Percentiles rank a stretch among this genome's conserved stretches.
Evolutionary conservation across 35 echinoderm and acorn worm genomes (phyloP).

Genomic region (Hemicentrotus pulcherrimus): DNA sequence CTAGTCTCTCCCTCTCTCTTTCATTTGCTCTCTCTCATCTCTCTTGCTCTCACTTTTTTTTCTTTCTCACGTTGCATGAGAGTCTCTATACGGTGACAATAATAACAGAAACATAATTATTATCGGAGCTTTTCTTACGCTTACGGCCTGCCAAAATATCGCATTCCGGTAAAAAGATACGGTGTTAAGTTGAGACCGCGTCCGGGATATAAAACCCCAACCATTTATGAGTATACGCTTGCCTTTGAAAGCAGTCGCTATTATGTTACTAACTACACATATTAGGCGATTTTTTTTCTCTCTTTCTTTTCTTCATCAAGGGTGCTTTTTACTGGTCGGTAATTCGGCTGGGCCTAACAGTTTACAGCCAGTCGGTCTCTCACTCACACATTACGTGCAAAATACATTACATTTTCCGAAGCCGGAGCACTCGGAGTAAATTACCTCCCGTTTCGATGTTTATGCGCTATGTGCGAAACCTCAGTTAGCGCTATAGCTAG

Average conservation of each 20-base stretch:
- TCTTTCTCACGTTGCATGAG: not conserved
- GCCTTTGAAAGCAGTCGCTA: not conserved
- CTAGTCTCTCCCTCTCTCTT: not conserved
- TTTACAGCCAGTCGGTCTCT: not conserved
- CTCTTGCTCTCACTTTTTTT: not conserved
- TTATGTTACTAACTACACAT: constrained; percentile 45
- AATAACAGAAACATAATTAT: constrained; percentile 46
- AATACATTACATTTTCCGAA: not conserved
- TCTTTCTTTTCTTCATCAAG: not conserved
- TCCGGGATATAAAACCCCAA: not conserved
- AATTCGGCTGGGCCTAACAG: not conserved
- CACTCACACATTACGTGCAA: not conserved
- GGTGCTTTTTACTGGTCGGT: not conserved
- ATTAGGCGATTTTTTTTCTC: not conserved
- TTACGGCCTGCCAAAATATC: not conserved
- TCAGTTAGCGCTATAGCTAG: not conserved
- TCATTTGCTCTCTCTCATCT: not conserved
- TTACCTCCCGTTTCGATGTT: not conserved
- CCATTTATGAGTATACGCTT: constrained; percentile 31
- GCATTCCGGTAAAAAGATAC: constrained; percentile 42
- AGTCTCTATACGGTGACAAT: constrained; percentile 18
- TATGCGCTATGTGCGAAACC: not conserved
- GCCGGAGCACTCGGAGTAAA: not conserved
- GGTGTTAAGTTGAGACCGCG: constrained; percentile 2
- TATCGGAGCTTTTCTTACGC: constrained; percentile 35